Conservation (phyloP, 2,113 vertebrate species). For the Laterallus jamaicensis region DNA sequence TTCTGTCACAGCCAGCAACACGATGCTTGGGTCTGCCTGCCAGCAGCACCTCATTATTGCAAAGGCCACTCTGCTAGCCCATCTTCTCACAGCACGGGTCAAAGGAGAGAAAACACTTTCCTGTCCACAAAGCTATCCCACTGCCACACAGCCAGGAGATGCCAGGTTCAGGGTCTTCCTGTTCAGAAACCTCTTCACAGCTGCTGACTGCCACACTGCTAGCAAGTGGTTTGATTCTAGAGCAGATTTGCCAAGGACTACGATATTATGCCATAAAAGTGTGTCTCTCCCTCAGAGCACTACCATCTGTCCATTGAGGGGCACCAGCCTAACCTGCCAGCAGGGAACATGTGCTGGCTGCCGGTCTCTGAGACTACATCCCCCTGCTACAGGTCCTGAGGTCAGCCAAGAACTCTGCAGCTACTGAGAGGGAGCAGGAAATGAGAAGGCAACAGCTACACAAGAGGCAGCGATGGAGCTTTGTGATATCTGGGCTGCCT, state of each 20-base stretch:
- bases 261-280: background rate
- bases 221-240: background rate
- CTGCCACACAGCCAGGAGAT: conserved; percentile 28
- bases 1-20: background rate
- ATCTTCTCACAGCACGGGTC: background rate
- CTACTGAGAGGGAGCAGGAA: background rate
- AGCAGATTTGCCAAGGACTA: background rate
- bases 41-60: background rate
- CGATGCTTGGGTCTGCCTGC: background rate
- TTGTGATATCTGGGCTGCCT: background rate
- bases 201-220: background rate
- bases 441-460: background rate
- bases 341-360: background rate
- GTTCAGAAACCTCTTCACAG: background rate
- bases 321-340: background rate
- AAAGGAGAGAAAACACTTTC: conserved; percentile 21
- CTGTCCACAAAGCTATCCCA: conserved; percentile 56
- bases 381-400: background rate
- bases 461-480: background rate
- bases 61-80: background rate
- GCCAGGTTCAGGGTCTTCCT: background rate
- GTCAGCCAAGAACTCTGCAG: background rate
- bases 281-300: background rate
- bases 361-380: background rate
- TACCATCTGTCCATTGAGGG: background rate